Evolutionary conservation across 2,888 invertebrate species (phyloP), one percentile per base, ranked within the genome.

Genomic region (Melinaea marsaeus): DNA sequence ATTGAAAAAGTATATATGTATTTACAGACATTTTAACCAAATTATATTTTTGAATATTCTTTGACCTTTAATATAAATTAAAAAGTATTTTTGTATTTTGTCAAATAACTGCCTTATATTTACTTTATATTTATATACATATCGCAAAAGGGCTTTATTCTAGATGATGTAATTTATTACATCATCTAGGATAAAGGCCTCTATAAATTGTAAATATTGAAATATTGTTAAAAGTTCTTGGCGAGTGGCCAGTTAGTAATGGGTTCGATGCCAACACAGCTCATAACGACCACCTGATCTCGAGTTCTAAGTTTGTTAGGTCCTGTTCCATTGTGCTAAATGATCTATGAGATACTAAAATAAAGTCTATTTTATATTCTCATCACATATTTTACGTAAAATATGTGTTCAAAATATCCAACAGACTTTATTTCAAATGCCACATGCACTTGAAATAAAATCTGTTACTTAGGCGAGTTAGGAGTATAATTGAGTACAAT

Each of bases 121-220:
- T 13, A 7, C 4, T 13, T 34, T 47, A 58, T 47, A 58, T 58
- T 58, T 47, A 58, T 58, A 58, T 34, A 13, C 33, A 32, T 13
- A 58, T 13, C 34, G 47, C 33, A 62, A 63, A 72, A 75, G 22
- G 71, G 70, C 68, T 69, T 68, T 71, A 75, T n/a, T n/a, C n/a
- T n/a, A n/a, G n/a, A n/a, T n/a, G n/a, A n/a, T n/a, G n/a, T 54
- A 59, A 69, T 69, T 71, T 75, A 74, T 74, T 72, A 72, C 71
- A 71, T 56, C 63, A 63, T 66, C 67, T 69, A 64, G 64, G 70
- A 66, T 66, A 68, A 69, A 70, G 71, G 66, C 66, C 61, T 65
- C 71, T 63, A 76, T 77, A 76, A 76, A 76, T 76, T 69, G 68
- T 61, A 58, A 64, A 64, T 63, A 57, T 58, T 67, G 70, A 67